Evolutionary conservation across 1,140 invertebrate species (phyloP).

Genomic region (Drosophila mojavensis): DNA sequence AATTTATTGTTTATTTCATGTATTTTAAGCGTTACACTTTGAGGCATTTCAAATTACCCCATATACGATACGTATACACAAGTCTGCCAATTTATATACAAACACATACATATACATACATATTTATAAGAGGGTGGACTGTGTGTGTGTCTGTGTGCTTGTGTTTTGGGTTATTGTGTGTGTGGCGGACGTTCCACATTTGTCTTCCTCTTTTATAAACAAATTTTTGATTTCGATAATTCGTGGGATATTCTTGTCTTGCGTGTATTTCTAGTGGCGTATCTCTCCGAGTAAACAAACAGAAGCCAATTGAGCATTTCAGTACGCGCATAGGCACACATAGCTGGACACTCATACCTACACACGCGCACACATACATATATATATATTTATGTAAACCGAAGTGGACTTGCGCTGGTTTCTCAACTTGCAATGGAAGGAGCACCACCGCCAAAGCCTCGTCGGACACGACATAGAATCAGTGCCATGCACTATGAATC

Average conservation of each 20-base stretch:
- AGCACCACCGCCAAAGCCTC: slow-evolving; percentile 62
- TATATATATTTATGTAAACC: slow-evolving; percentile 20
- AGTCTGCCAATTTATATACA: slow-evolving; percentile 9
- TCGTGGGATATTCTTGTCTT: slow-evolving; percentile 70
- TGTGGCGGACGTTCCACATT: slow-evolving; percentile 73
- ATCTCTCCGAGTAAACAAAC: slow-evolving; percentile 72
- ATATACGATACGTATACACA: slow-evolving; percentile 10
- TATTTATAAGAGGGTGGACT: too few species aligned
- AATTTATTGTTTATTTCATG: slow-evolving; percentile 75
- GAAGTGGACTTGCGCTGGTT: background rate
- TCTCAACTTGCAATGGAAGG: slow-evolving; percentile 42
- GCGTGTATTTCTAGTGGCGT: slow-evolving; percentile 75
- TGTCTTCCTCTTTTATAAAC: slow-evolving; percentile 82
- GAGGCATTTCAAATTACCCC: slow-evolving; percentile 55
- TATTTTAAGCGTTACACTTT: slow-evolving; percentile 81
- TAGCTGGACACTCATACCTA: background rate
- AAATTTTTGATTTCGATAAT: slow-evolving; percentile 74
- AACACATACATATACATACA: too few species aligned
- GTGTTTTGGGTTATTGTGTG: slow-evolving; percentile 5
- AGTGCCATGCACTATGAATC: slow-evolving; percentile 67
- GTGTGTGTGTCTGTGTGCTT: slow-evolving; percentile 6
- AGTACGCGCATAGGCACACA: slow-evolving; percentile 38
- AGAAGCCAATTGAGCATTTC: slow-evolving; percentile 66
- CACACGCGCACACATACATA: background rate
- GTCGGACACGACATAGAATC: slow-evolving; percentile 48